A percentile compares a stretch with the other conserved stretches of the same genome.
Conservation (phyloP, 2,888 invertebrate species). For the Aphodius granarius region DNA sequence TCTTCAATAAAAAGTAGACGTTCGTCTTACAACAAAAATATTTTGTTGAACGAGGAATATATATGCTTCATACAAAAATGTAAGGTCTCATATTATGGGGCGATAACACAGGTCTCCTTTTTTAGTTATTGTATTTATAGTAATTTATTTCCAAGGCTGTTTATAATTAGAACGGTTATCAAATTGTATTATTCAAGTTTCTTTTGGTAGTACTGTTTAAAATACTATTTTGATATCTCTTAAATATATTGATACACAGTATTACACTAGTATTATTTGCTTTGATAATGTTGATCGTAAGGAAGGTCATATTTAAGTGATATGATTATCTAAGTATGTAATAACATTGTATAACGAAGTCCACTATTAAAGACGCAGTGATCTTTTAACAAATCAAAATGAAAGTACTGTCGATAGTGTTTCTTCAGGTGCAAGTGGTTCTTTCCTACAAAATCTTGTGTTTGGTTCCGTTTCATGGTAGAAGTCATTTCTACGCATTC, state of each 20-base stretch:
- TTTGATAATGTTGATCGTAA: neutral
- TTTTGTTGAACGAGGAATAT: too few species aligned
- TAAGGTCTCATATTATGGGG: too few species aligned
- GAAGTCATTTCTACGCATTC: constrained; percentile 69
- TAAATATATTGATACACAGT: too few species aligned
- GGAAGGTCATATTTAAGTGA: neutral
- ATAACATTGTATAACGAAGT: neutral
- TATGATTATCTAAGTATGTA: neutral
- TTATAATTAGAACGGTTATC: neutral
- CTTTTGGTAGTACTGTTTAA: too few species aligned
- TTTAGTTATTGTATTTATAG: too few species aligned
- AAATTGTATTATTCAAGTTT: neutral
- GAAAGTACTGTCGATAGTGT: neutral
- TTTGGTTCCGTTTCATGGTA: constrained; percentile 66
- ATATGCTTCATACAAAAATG: too few species aligned
- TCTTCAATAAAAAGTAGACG: too few species aligned
- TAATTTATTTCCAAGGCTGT: too few species aligned
- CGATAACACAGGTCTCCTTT: too few species aligned
- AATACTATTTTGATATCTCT: too few species aligned
- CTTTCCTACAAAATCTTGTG: constrained; percentile 60
- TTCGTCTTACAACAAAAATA: too few species aligned
- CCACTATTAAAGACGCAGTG: neutral
- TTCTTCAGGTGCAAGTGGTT: neutral
- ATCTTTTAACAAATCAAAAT: neutral
- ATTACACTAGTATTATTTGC: too few species aligned